Evolutionary conservation across 1,140 invertebrate genomes (phyloP).

Genomic region (Formica exsecta): DNA sequence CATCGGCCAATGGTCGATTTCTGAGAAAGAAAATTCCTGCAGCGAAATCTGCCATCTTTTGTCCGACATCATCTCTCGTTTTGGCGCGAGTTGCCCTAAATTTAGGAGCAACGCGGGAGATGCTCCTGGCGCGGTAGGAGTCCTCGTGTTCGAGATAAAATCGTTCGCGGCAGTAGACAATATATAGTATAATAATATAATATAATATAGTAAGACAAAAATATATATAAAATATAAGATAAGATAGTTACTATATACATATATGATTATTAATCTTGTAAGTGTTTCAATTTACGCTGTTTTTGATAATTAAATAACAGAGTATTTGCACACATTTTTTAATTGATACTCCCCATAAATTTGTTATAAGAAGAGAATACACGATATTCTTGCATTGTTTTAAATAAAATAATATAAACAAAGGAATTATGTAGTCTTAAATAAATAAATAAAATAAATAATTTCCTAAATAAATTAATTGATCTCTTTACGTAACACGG

Average conservation of each 20-base stretch:
- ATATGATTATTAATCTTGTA: not conserved
- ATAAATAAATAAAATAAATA: too few species aligned
- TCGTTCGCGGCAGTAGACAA: not conserved
- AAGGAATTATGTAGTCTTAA: too few species aligned
- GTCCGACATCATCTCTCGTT: not conserved
- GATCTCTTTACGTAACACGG: too few species aligned
- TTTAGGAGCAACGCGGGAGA: constrained; percentile 11
- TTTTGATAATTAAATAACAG: not conserved
- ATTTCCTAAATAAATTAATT: not conserved
- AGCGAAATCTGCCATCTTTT: not conserved
- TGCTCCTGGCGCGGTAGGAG: too few species aligned
- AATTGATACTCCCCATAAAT: not conserved
- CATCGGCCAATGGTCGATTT: not conserved
- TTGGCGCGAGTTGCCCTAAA: not conserved
- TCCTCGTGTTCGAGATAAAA: not conserved
- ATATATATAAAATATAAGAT: constrained; percentile 2
- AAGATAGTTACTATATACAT: not conserved
- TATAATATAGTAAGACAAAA: not conserved
- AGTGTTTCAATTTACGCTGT: not conserved
- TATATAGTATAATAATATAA: not conserved
- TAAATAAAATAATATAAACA: constrained; percentile 5
- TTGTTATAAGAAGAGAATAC: not conserved
- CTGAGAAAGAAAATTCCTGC: not conserved
- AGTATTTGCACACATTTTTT: not conserved
- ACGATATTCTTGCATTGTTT: not conserved